phyloP scores from a whole-genome alignment of 2,888 invertebrate species.

The Agapostemon virescens region DNA sequence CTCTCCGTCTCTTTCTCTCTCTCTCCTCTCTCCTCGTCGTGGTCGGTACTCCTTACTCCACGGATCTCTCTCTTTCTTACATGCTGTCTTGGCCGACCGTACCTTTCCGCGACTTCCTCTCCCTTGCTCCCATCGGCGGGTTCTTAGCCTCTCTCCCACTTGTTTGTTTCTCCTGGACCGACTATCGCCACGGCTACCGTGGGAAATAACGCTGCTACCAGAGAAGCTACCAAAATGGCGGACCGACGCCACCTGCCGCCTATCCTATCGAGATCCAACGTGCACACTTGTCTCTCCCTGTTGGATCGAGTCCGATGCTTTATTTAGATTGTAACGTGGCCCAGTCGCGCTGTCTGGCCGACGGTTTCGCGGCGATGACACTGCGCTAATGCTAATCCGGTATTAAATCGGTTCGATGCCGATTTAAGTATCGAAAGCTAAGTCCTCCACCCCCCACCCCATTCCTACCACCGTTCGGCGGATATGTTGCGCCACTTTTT shows the following conservation, averaged over 20 bases:
- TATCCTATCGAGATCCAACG: slow-evolving; percentile 34
- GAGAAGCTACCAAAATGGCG: slow-evolving; percentile 63
- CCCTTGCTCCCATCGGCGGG: not conserved
- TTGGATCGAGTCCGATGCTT: not conserved
- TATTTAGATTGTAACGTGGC: not conserved
- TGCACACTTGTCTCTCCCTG: slow-evolving; percentile 9
- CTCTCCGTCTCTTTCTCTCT: not conserved
- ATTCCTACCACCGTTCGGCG: not conserved
- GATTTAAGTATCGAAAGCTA: not conserved
- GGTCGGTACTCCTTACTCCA: not conserved
- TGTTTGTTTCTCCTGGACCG: slow-evolving; percentile 22
- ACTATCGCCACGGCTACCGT: slow-evolving; percentile 35
- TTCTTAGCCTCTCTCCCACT: not conserved
- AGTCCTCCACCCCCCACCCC: too few species aligned
- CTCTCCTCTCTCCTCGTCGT: not conserved
- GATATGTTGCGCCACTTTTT: not conserved
- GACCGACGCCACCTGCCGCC: slow-evolving; percentile 11
- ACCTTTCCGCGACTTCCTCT: not conserved
- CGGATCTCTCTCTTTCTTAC: not conserved
- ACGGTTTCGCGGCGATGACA: not conserved
- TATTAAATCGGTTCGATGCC: not conserved
- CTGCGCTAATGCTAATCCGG: not conserved
- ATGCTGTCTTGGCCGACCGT: slow-evolving; percentile 4
- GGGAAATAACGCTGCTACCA: slow-evolving; percentile 44
- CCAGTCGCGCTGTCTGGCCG: not conserved